phyloP scores from a whole-genome alignment of 1,140 invertebrate species.

The Pseudomyrmex cubaensis region DNA sequence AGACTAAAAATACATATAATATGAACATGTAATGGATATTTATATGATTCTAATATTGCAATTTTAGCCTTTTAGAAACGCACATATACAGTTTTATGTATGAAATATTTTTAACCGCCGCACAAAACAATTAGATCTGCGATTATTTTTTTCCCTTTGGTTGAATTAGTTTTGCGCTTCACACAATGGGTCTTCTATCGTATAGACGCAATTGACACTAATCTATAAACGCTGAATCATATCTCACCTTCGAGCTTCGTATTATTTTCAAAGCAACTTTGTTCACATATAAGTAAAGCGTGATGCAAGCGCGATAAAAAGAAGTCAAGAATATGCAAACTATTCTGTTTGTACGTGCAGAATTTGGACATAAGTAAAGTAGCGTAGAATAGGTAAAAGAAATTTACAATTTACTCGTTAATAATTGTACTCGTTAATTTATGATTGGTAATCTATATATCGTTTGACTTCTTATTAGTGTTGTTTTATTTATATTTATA shows the following conservation, averaged over 20 bases:
- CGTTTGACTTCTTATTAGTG: not conserved
- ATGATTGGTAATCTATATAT: not conserved
- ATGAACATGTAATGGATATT: too few species aligned
- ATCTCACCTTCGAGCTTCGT: constrained; percentile 26
- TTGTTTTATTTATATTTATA: not conserved
- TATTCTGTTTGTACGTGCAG: not conserved
- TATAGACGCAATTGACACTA: constrained; percentile 39
- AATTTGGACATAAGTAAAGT: not conserved
- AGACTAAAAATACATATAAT: too few species aligned
- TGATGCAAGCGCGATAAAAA: constrained; percentile 36
- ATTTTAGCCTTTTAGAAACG: too few species aligned
- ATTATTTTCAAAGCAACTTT: constrained; percentile 53
- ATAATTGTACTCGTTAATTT: not conserved
- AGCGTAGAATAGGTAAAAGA: not conserved
- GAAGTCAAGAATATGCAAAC: constrained; percentile 19
- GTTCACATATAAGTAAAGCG: constrained; percentile 12
- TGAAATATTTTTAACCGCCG: not conserved
- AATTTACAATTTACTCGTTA: constrained; percentile 2
- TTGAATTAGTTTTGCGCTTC: not conserved
- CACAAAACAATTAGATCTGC: not conserved
- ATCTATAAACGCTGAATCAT: constrained; percentile 57
- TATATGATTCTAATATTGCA: too few species aligned
- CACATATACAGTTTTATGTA: not conserved
- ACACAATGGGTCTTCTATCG: not conserved
- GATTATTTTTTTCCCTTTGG: not conserved